Evolutionary conservation across 37 sponge, comb jelly and placozoan genomes (phyloP).

Genomic region (Cliona cf. orientalis): DNA sequence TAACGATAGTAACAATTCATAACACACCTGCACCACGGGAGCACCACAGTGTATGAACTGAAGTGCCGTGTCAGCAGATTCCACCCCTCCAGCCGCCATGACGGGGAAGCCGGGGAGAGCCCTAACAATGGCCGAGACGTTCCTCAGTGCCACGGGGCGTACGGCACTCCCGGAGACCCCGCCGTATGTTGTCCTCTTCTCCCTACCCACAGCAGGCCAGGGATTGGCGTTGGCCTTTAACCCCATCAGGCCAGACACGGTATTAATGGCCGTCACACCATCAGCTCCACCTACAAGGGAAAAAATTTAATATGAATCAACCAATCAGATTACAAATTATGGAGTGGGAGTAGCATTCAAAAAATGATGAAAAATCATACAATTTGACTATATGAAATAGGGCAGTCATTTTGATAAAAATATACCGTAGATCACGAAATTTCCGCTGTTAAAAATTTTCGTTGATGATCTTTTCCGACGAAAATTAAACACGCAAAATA

Average conservation of each 20-base stretch:
- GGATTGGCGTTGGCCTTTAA: slow-evolving; percentile 63
- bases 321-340: too few relatives aligned
- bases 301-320: too few relatives aligned
- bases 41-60: slow-evolving; percentile 95
- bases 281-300: slow-evolving; percentile 78
- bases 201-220: slow-evolving; percentile 88
- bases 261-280: slow-evolving; percentile 95
- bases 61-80: slow-evolving; percentile 86
- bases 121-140: slow-evolving; percentile 86
- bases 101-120: slow-evolving; percentile 88
- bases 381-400: background rate
- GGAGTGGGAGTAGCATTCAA: too few relatives aligned
- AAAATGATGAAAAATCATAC: background rate
- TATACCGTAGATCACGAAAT: too few relatives aligned
- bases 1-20: too few relatives aligned
- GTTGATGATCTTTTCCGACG: too few relatives aligned
- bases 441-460: too few relatives aligned
- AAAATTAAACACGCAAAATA: too few relatives aligned
- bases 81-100: slow-evolving; percentile 92
- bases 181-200: slow-evolving; percentile 89
- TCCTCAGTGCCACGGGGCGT: slow-evolving; percentile 89
- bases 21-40: slow-evolving; percentile 73
- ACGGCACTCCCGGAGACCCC: slow-evolving; percentile 91
- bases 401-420: too few relatives aligned
- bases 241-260: slow-evolving; percentile 96